Evolutionary conservation across 2,797 vertebrate species (phyloP), one percentile per base, ranked within the genome.

Genomic region (Silurus aristotelis): DNA sequence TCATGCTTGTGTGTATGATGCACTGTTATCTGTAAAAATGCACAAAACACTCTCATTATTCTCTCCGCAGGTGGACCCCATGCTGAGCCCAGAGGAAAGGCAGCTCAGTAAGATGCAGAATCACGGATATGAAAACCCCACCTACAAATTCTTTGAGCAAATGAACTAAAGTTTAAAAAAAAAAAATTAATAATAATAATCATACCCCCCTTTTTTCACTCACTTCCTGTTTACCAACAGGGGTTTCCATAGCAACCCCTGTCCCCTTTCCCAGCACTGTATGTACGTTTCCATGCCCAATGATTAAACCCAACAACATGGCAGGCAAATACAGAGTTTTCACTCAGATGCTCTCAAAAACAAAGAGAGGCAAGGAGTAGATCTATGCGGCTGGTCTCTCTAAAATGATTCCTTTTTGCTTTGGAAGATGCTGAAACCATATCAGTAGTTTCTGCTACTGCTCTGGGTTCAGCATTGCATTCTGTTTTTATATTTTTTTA

Each of bases 31-130:
- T 43, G n/a, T 63, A 63, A 52, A 80, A 25, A 27, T 67, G n/a
- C n/a, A 27, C 25, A 19, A 27, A 15, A 20, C 8, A 55, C 67
- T 80, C 48, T 70, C 22, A 7, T 46, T 48, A 25, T 63, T 61
- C 64, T 58, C n/a, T 66, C 48, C 55, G 85, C 92, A 96, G 95
- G 96, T 96, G 80, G 96, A 96, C 88, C 95, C 95, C 70, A 95
- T 95, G 94, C 89, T 95, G 82, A 95, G 92, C 87, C 94, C 96
- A 0, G 96, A 96, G 88, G 95, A 96, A 80, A 93, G 96, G 84
- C 96, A 98, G 92, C 95, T 98, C 87, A 97, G 94, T 89, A 97
- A 97, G 93, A 97, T 98, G 94, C 97, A 98, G 92, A 97, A 94
- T 83, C 96, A 96, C 0, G 96, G 96, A 89, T 96, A 96, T 0